Base-by-base conservation (phyloP, 2,797 vertebrate species). In the Otus scops region DNA sequence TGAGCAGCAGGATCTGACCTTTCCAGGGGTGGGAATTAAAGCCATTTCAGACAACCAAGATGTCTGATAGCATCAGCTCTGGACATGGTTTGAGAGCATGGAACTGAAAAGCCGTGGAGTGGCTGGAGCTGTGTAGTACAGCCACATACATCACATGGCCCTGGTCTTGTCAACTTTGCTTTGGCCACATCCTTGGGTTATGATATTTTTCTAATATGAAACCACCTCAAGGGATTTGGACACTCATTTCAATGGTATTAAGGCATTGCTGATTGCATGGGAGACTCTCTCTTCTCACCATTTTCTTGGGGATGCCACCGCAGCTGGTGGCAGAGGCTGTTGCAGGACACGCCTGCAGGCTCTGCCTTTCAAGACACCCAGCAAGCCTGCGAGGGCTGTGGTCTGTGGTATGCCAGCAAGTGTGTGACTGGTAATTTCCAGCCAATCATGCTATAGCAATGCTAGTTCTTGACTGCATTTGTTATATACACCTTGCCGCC, bases 11-110 rank as follows among this genome's bases (percentile, higher is more conserved):
- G 21, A 93, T 5, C 68, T 83, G 60, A n/a, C 13, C 17, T 91
- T 71, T 45, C 56, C 76, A 47, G 10, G 10, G 6, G 5, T 64
- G 63, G 34, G 45, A 82, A 45, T 23, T 11, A 56, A 86, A 76
- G 48, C 32, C 2, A 3, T 22, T 57, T 69, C 51, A 54, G 39
- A 27, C 5, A 24, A 43, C 17, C 7, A 26, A 50, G 75, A 45
- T 9, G 10, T 10, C 28, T 2, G 5, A 18, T n/a, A 23, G 5
- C 18, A 9, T 59, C 57, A 80, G 48, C 64, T 53, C 39, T 10
- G 32, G 38, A 2, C 26, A 5, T 1, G 9, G 38, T n/a, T 71
- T 70, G n/a, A 47, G 41, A 65, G 9, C 24, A 30, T 0, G 0
- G 41, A 23, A 26, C 54, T 85, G 65, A 53, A 82, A 73, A 78